Conservation (phyloP, 2,113 vertebrate genomes). For the Cinclus cinclus region DNA sequence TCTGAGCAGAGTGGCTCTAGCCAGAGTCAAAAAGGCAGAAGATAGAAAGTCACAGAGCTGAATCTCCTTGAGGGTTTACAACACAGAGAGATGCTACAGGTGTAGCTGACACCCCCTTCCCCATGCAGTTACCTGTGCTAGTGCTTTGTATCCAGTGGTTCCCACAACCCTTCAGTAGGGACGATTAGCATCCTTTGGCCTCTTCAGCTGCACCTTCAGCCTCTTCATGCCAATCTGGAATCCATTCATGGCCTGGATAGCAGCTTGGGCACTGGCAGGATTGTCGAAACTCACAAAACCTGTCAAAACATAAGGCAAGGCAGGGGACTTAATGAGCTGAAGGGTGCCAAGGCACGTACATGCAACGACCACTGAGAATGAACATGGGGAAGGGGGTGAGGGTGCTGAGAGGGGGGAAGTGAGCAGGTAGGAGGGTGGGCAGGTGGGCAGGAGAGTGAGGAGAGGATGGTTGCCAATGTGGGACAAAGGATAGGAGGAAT, state of each 20-base stretch:
- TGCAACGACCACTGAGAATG: conserved; percentile 65
- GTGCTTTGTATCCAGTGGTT: conserved; percentile 75
- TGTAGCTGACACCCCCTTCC: conserved; percentile 36
- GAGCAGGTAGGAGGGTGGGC: neutral
- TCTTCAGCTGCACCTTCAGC: conserved; percentile 99
- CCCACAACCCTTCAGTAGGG: conserved; percentile 87
- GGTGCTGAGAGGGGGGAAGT: neutral
- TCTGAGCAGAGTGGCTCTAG: conserved; percentile 6
- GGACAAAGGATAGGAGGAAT: neutral
- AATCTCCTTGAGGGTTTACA: conserved; percentile 8
- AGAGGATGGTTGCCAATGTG: conserved; percentile 29
- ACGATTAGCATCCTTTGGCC: conserved; percentile 98
- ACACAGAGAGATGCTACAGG: conserved; percentile 42
- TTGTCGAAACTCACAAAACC: conserved; percentile 99
- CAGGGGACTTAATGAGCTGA: conserved; percentile 68
- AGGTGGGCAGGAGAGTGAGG: conserved; percentile 13
- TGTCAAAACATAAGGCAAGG: conserved; percentile 83
- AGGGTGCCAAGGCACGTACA: conserved; percentile 32
- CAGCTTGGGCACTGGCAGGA: conserved; percentile 97
- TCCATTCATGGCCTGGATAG: conserved; percentile 99
- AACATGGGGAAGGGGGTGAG: conserved; percentile 16
- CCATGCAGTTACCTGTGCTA: conserved; percentile 81
- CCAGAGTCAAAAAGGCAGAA: conserved; percentile 47
- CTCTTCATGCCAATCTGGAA: conserved; percentile 99
- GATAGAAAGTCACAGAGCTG: conserved; percentile 22